phyloP scores from a whole-genome alignment of 2,888 invertebrate species.

The Netelia virgata region DNA sequence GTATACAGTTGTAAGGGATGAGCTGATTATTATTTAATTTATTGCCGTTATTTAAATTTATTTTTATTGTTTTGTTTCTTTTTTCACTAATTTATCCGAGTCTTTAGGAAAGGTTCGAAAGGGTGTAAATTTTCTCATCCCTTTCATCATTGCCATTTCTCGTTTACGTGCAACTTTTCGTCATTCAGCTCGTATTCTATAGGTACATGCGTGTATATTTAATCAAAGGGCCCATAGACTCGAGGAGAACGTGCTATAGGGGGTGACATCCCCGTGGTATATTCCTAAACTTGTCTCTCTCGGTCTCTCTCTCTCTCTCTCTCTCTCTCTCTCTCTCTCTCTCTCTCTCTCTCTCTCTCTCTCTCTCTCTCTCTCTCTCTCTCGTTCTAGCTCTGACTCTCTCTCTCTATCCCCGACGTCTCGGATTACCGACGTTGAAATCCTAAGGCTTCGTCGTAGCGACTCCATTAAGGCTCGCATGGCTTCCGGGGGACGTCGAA shows the following conservation, averaged over 20 bases:
- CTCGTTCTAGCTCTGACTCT: too few species aligned
- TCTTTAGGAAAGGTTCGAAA: not conserved
- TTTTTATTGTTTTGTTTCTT: too few species aligned
- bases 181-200: not conserved
- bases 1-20: too few species aligned
- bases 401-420: too few species aligned
- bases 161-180: not conserved
- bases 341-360: too few species aligned
- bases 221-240: constrained; percentile 49
- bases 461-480: constrained; percentile 70
- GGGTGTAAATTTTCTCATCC: not conserved
- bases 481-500: constrained; percentile 56
- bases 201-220: constrained; percentile 11
- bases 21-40: too few species aligned
- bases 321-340: too few species aligned
- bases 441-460: constrained; percentile 70
- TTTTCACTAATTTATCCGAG: too few species aligned
- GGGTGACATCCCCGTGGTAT: constrained; percentile 54
- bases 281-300: constrained; percentile 54
- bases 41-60: too few species aligned
- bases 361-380: too few species aligned
- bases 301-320: not conserved
- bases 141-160: not conserved
- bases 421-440: constrained; percentile 69
- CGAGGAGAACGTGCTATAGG: constrained; percentile 22